A percentile compares a stretch with the other conserved stretches of the same genome.
Conservation (phyloP, 2,113 vertebrate genomes). For the Machaerirhynchus nigripectus region DNA sequence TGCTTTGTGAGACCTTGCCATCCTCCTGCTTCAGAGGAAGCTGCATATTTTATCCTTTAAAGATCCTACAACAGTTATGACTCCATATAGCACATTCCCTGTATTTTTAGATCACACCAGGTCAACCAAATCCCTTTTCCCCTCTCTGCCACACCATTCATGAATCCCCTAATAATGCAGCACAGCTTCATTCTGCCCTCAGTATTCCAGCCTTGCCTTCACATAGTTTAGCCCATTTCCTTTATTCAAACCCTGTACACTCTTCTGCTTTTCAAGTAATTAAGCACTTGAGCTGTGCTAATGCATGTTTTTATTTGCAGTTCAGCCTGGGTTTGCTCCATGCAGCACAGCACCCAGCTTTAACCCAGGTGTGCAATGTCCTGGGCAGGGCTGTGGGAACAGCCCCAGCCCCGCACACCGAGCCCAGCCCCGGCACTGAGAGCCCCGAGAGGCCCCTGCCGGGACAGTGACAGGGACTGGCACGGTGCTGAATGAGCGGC, state of each 20-base stretch:
- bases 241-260: not conserved
- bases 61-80: not conserved
- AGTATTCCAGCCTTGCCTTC: not conserved
- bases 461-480: not conserved
- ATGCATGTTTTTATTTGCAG: not conserved
- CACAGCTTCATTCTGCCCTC: not conserved
- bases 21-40: not conserved
- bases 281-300: not conserved
- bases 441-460: not conserved
- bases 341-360: not conserved
- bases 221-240: not conserved
- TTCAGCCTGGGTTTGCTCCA: not conserved
- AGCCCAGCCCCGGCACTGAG: not conserved
- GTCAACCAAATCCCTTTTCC: not conserved
- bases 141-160: not conserved
- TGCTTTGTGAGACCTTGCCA: not conserved
- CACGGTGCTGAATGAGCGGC: not conserved
- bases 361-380: too few species aligned
- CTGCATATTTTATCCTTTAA: not conserved
- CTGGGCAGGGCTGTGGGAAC: not conserved
- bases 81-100: not conserved
- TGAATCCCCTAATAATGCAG: not conserved
- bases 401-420: not conserved
- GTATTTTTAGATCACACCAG: not conserved
- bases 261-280: not conserved